These are phyloP conservation scores for Limanda limanda DNA, from an alignment of 2,113 vertebrate species.

Conservation along the genomic window DNA sequence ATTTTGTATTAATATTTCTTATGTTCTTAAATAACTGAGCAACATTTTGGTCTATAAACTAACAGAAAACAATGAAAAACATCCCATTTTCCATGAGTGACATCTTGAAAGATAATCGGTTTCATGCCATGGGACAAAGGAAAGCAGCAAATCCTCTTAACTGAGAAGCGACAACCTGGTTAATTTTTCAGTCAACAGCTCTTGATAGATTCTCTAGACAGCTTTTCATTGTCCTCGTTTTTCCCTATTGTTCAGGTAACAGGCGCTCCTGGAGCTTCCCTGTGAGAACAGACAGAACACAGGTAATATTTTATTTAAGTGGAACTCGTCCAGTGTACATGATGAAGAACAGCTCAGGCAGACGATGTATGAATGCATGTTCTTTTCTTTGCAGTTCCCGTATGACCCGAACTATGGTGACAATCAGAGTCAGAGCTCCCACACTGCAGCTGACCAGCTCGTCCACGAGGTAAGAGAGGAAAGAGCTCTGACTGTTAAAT, in stretches of 20 bases:
- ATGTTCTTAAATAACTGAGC: no score
- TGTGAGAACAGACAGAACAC: slow-evolving; percentile 75
- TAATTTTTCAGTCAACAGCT: neutral
- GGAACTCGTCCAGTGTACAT: no score
- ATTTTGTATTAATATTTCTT: no score
- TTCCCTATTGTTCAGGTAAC: slow-evolving; percentile 43
- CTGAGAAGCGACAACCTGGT: no score
- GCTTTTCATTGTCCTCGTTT: neutral
- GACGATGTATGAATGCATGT: neutral
- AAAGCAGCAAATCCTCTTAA: no score
- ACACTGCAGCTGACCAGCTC: slow-evolving; percentile 82
- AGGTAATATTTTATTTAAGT: slow-evolving; percentile 61
- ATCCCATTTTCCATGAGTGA: no score
- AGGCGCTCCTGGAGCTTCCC: slow-evolving; percentile 67
- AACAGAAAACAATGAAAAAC: no score
- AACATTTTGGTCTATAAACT: no score
- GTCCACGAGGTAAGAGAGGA: slow-evolving; percentile 85
- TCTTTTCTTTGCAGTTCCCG: slow-evolving; percentile 71
- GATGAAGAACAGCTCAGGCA: neutral
- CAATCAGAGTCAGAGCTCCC: slow-evolving; percentile 55
- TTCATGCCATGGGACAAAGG: no score
- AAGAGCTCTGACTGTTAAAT: no score
- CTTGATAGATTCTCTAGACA: no score
- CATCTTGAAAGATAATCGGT: no score
- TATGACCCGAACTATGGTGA: slow-evolving; percentile 60